Evolutionary conservation across 2,888 invertebrate genomes (phyloP), one percentile per base, ranked within the genome.

Genomic region (Carterocephalus palaemon): DNA sequence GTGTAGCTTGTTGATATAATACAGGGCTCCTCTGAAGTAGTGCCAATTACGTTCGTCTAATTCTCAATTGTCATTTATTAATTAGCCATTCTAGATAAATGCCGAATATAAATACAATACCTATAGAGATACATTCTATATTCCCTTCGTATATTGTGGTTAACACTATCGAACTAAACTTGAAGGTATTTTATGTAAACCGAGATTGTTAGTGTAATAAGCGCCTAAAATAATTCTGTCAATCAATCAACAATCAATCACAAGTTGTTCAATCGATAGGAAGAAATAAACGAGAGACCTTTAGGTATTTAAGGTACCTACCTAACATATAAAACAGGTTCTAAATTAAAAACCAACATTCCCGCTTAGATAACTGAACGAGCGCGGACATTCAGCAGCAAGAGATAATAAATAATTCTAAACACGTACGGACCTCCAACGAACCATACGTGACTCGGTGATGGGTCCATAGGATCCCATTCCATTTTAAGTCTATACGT

Each of bases 341-440:
- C 16, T n/a, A 16, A 29, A 22, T 22, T 22, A 34, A 15, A 36
- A 26, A 26, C 17, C 37, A 26, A 20, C 20, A 16, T 39, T 22
- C 9, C 13, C 22, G 22, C 15, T 22, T 31, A 22, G 40, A 32
- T 31, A 15, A 23, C 29, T 29, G 10, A 29, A 29, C 29, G 7
- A 33, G 17, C 33, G 9, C 5, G 17, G 17, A 33, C 23, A 20
- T 19, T 10, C 17, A 12, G 20, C 15, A 15, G 15, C 34, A 20
- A 34, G 8, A 1, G n/a, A 22, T 15, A 22, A 43, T 54, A 52
- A 52, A n/a, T 52, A 69, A 82, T 81, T 76, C 81, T 47, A 46
- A 56, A 47, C 77, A 77, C 78, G 81, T 70, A 58, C 60, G 52
- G 82, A 81, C 81, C 82, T 79, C 80, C 80, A 51, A 62, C 51